These are phyloP conservation scores for Geophilus truncorum DNA, from an alignment of 2,888 invertebrate genomes.

Conservation along the genomic window DNA sequence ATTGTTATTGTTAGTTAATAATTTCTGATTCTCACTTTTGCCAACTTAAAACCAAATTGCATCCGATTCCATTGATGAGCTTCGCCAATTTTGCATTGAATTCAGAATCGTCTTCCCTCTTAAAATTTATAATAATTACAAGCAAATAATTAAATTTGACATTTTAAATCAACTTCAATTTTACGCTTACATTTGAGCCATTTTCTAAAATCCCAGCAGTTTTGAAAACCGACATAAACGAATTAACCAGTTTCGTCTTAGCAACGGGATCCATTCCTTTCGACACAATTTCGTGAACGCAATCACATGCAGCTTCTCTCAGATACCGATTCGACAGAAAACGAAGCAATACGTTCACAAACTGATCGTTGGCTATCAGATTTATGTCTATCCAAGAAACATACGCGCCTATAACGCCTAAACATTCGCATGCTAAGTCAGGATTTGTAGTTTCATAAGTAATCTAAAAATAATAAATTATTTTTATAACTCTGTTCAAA, in stretches of 20 bases:
- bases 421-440: slow-evolving; percentile 49
- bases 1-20: not conserved
- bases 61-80: slow-evolving; percentile 53
- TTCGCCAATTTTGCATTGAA: slow-evolving; percentile 53
- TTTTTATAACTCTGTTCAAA: not conserved
- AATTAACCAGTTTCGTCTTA: slow-evolving; percentile 54
- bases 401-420: slow-evolving; percentile 55
- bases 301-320: slow-evolving; percentile 54
- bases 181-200: slow-evolving; percentile 33
- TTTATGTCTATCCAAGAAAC: slow-evolving; percentile 58
- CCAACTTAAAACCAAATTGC: slow-evolving; percentile 51
- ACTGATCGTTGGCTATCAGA: slow-evolving; percentile 55
- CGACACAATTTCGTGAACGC: slow-evolving; percentile 53
- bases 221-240: slow-evolving; percentile 50
- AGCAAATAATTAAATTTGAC: not conserved
- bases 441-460: slow-evolving; percentile 48
- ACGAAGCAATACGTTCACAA: slow-evolving; percentile 52
- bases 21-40: slow-evolving; percentile 47
- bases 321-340: slow-evolving; percentile 46
- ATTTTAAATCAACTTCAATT: not conserved
- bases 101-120: slow-evolving; percentile 52
- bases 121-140: no score
- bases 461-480: slow-evolving; percentile 45
- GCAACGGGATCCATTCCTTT: slow-evolving; percentile 58
- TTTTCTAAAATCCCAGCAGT: slow-evolving; percentile 48